phyloP scores from a whole-genome alignment of 2,113 vertebrate species.

The Solea solea region DNA sequence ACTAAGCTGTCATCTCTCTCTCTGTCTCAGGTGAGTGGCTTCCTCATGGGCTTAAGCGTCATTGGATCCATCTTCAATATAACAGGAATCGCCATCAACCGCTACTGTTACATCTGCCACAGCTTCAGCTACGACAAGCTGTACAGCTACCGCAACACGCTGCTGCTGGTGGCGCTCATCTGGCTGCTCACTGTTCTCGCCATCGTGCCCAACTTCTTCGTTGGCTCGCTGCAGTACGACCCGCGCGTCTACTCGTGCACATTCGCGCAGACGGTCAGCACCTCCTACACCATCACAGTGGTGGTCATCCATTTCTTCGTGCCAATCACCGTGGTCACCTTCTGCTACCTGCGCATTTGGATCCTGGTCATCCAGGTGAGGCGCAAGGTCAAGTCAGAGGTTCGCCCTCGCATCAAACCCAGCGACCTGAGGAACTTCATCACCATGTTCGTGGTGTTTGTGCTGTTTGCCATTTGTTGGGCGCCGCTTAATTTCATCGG shows the following conservation, averaged over 20 bases:
- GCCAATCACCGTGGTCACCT: conserved; percentile 49
- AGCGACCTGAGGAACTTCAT: conserved; percentile 53
- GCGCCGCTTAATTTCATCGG: conserved; percentile 51
- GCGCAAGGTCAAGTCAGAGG: conserved; percentile 40
- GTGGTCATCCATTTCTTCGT: conserved; percentile 54
- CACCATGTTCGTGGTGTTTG: conserved; percentile 55
- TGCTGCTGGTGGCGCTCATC: conserved; percentile 51
- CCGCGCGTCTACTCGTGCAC: conserved; percentile 51
- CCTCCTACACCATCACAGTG: conserved; percentile 47
- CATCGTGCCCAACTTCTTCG: conserved; percentile 51
- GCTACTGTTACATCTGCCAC: conserved; percentile 59
- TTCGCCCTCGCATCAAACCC: conserved; percentile 37
- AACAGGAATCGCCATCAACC: conserved; percentile 54
- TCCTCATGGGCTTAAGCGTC: conserved; percentile 54
- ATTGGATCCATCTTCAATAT: conserved; percentile 59
- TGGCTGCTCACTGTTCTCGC: conserved; percentile 51
- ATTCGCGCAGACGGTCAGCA: conserved; percentile 46
- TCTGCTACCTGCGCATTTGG: conserved; percentile 56
- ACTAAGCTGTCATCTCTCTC: background rate
- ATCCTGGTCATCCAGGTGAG: conserved; percentile 56
- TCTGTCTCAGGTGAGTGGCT: conserved; percentile 38
- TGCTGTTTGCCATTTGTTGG: conserved; percentile 55
- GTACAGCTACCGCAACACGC: conserved; percentile 53
- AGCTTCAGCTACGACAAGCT: conserved; percentile 54
- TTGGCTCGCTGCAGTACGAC: conserved; percentile 49